Percentiles rank a stretch among this genome's conserved stretches.
These are phyloP conservation scores for Zonitis immaculata DNA, from an alignment of 2,888 invertebrate species.

Conservation along the genomic window DNA sequence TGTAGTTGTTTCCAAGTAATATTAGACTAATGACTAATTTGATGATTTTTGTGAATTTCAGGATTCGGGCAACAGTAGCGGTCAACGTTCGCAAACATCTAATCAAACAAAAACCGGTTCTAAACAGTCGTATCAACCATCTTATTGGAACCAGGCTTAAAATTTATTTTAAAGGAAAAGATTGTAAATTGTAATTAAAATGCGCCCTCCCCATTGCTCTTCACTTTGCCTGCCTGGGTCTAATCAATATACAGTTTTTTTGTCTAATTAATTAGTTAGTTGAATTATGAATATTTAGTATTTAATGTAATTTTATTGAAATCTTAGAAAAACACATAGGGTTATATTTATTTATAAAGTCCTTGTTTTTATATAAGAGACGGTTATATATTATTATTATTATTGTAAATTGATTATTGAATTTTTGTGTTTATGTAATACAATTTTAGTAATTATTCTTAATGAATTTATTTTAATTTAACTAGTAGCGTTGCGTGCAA, in stretches of 20 bases:
- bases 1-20: no score
- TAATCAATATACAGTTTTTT: constrained; percentile 1
- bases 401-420: constrained; percentile 4
- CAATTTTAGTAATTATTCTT: neutral
- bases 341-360: constrained; percentile 10
- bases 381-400: constrained; percentile 7
- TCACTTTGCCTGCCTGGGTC: constrained; percentile 24
- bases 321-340: constrained; percentile 5
- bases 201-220: constrained; percentile 26
- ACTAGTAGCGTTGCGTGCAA: constrained; percentile 21
- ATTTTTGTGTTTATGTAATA: constrained; percentile 3
- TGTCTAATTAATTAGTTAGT: constrained; percentile 17
- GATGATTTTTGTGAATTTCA: constrained; percentile 36
- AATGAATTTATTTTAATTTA: constrained; percentile 13
- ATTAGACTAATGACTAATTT: no score
- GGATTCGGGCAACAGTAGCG: constrained; percentile 56
- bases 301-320: constrained; percentile 29
- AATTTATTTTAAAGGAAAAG: neutral
- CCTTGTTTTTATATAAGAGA: constrained; percentile 8
- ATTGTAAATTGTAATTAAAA: constrained; percentile 19
- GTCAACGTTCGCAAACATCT: constrained; percentile 51
- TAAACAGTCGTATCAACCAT: constrained; percentile 60
- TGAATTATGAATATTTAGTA: constrained; percentile 25
- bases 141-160: constrained; percentile 63
- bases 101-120: constrained; percentile 55